Percentiles rank a stretch among this genome's conserved stretches.
These are phyloP conservation scores for Carassius gibelio DNA, from an alignment of 2,113 vertebrate genomes.

Conservation along the genomic window DNA sequence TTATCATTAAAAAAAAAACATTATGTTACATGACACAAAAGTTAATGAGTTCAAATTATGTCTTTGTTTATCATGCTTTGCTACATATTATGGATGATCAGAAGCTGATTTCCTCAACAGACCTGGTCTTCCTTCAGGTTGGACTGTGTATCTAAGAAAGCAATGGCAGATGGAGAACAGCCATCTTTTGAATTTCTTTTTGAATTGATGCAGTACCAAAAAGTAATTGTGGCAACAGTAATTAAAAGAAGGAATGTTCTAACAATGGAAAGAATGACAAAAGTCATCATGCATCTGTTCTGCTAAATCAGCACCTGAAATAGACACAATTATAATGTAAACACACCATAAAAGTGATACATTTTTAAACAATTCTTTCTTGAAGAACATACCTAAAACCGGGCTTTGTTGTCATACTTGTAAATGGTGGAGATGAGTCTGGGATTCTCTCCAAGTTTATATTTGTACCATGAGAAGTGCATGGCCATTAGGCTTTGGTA, in stretches of 20 bases:
- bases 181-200: background rate
- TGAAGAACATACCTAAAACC: constrained; percentile 43
- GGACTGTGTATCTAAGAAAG: background rate
- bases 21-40: no score
- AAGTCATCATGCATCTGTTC: constrained; percentile 12
- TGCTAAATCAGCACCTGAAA: constrained; percentile 37
- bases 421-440: constrained; percentile 61
- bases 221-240: background rate
- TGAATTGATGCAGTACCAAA: constrained; percentile 8
- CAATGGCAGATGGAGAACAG: background rate
- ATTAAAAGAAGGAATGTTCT: constrained; percentile 41
- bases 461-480: constrained; percentile 71
- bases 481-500: constrained; percentile 56
- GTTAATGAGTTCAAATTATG: background rate
- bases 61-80: no score
- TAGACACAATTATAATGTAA: background rate
- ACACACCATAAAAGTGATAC: background rate
- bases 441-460: constrained; percentile 57
- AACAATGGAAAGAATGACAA: constrained; percentile 50
- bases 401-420: constrained; percentile 53
- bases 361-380: background rate
- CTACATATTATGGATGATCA: background rate
- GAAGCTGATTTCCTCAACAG: background rate
- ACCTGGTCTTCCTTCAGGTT: background rate
- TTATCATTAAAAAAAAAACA: no score